Conservation (phyloP, 2,797 vertebrate species). For the Eupleurogrammus muticus region DNA sequence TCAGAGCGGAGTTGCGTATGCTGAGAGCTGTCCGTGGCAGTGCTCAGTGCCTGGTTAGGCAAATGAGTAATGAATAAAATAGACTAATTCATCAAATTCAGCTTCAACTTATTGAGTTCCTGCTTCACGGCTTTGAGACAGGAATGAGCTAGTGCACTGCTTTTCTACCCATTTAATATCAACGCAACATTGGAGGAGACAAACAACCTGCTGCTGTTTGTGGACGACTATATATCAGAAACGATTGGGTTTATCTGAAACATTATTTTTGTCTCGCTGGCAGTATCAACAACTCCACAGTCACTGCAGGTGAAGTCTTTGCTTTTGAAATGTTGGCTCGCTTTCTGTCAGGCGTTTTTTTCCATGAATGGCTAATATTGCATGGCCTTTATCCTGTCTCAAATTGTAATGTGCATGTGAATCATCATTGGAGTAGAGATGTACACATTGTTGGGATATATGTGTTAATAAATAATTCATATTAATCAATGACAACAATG, state of each 20-base stretch:
- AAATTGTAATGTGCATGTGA: no score
- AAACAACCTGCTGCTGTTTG: conserved; percentile 11
- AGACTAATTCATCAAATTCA: conserved; percentile 48
- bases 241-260: neutral
- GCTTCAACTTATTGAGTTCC: conserved; percentile 43
- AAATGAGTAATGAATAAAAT: conserved; percentile 35
- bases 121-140: conserved; percentile 22
- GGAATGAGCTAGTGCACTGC: conserved; percentile 7
- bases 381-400: no score
- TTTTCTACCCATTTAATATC: conserved; percentile 21
- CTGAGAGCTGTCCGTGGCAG: conserved; percentile 20
- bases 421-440: no score
- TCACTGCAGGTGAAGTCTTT: neutral
- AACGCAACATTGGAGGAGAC: conserved; percentile 17
- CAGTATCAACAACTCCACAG: neutral
- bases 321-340: neutral
- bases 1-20: conserved; percentile 17
- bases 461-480: no score
- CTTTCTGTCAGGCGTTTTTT: neutral
- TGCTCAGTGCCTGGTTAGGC: conserved; percentile 35
- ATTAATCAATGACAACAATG: no score
- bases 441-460: no score
- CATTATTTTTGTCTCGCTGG: neutral
- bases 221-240: conserved; percentile 6
- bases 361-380: no score